Conservation (phyloP, 1,140 invertebrate species). For the Centruroides sculpturatus region DNA sequence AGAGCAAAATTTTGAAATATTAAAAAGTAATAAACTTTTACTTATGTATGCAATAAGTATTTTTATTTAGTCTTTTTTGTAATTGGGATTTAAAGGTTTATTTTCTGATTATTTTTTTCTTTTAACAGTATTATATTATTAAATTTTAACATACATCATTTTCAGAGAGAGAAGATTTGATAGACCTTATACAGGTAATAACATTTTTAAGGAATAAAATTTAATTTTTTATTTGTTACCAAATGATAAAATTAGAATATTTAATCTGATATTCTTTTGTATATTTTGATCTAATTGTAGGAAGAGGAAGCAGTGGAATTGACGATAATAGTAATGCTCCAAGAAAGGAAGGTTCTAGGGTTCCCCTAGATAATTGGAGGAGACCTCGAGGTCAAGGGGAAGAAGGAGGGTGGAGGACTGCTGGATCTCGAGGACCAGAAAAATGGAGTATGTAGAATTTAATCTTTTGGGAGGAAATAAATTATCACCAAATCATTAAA, state of each 20-base stretch:
- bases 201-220: not conserved
- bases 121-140: no score
- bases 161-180: slow-evolving; percentile 19
- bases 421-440: slow-evolving; percentile 25
- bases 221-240: no score
- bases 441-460: slow-evolving; percentile 36
- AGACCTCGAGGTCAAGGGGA: slow-evolving; percentile 33
- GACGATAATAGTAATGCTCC: slow-evolving; percentile 22
- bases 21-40: no score
- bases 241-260: not conserved
- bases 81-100: no score
- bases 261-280: no score
- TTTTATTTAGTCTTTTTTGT: no score
- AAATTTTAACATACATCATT: not conserved
- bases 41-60: no score
- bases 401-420: slow-evolving; percentile 44
- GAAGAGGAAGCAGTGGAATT: slow-evolving; percentile 42
- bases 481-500: no score
- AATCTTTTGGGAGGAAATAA: no score
- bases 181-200: slow-evolving; percentile 10
- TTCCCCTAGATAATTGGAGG: slow-evolving; percentile 7
- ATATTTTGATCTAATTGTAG: not conserved
- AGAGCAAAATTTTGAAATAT: no score
- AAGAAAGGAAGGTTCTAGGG: slow-evolving; percentile 3
- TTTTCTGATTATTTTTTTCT: no score